Percentiles rank a stretch among this genome's conserved stretches.
These are phyloP conservation scores for Hypselothyrea guttata DNA, from an alignment of 2,888 invertebrate species.

Conservation along the genomic window DNA sequence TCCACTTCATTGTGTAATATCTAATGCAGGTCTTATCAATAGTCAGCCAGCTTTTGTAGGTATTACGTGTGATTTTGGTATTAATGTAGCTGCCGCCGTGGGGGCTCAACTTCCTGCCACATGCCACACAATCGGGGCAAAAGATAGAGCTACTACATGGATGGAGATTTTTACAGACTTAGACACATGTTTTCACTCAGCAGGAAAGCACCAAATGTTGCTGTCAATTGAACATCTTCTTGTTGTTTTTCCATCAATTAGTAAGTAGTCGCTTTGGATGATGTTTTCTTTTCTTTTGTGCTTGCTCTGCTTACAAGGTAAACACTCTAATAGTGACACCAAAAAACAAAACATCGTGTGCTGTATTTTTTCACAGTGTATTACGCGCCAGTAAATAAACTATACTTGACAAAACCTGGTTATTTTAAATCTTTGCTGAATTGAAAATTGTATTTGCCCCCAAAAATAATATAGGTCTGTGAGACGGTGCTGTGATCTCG, in stretches of 20 bases:
- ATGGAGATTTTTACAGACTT: neutral
- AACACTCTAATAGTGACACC: conserved; percentile 22
- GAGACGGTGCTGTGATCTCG: no score
- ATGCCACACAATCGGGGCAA: no score
- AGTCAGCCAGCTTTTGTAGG: conserved; percentile 36
- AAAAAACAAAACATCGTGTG: conserved; percentile 5
- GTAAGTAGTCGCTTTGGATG: conserved; percentile 31
- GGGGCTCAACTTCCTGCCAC: conserved; percentile 47
- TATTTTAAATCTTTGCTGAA: no score
- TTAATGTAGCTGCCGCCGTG: conserved; percentile 34
- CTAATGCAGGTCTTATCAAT: no score
- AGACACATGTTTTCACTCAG: conserved; percentile 28
- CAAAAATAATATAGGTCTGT: no score
- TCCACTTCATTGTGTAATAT: conserved; percentile 30
- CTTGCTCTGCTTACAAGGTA: conserved; percentile 30
- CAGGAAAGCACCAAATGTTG: conserved; percentile 37
- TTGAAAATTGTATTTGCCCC: no score
- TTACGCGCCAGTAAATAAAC: no score
- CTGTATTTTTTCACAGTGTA: no score
- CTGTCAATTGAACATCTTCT: conserved; percentile 34
- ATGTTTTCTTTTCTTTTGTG: conserved; percentile 14
- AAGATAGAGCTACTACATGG: neutral
- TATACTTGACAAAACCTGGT: no score
- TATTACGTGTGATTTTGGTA: conserved; percentile 39
- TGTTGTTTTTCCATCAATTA: conserved; percentile 60